phyloP scores from a whole-genome alignment of 1,140 invertebrate genomes.

The Ips nitidus region DNA sequence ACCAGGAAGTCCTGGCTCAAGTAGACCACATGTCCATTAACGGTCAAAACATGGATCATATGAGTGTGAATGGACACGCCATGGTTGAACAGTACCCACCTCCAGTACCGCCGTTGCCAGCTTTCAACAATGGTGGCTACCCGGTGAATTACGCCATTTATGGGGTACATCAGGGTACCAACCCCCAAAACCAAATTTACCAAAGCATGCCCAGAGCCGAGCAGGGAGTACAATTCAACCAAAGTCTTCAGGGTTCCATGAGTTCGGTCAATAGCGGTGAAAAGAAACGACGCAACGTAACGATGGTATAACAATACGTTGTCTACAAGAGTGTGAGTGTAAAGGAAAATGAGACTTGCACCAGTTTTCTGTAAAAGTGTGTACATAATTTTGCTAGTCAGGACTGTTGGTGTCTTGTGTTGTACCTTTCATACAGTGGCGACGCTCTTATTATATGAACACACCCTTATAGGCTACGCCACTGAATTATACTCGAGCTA shows the following conservation, averaged over 20 bases:
- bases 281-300: conserved; percentile 59
- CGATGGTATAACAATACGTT: conserved; percentile 58
- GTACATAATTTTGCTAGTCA: conserved; percentile 31
- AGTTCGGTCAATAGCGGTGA: conserved; percentile 60
- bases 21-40: conserved; percentile 50
- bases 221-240: conserved; percentile 54
- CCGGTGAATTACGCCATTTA: conserved; percentile 52
- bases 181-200: conserved; percentile 46
- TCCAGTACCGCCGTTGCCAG: conserved; percentile 51
- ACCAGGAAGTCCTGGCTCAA: conserved; percentile 45
- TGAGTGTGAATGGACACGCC: conserved; percentile 43
- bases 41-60: conserved; percentile 45
- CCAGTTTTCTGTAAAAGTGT: conserved; percentile 40
- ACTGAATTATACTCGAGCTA: background rate
- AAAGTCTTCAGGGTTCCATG: conserved; percentile 58
- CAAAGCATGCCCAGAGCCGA: conserved; percentile 52
- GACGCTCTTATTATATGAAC: background rate
- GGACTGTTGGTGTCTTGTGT: background rate
- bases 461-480: background rate
- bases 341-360: conserved; percentile 41
- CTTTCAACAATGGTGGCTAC: conserved; percentile 46
- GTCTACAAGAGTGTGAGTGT: conserved; percentile 42
- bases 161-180: conserved; percentile 50
- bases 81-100: conserved; percentile 49
- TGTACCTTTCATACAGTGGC: conserved; percentile 2